These are phyloP conservation scores for Hyalella azteca DNA, from an alignment of 2,888 invertebrate species.

Conservation along the genomic window DNA sequence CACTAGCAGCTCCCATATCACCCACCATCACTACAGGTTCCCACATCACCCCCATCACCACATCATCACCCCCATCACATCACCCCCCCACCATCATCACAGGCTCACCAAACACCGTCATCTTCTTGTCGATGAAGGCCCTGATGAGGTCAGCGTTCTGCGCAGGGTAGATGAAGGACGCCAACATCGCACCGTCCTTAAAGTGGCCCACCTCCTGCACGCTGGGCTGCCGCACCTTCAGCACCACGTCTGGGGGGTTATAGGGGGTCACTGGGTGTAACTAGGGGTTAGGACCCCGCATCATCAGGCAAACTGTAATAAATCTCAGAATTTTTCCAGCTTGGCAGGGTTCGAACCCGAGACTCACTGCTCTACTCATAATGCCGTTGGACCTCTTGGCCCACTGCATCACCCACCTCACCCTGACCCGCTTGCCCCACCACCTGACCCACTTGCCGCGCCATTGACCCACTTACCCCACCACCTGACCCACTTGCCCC, in stretches of 20 bases:
- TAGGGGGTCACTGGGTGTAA: not conserved
- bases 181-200: slow-evolving; percentile 73
- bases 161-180: slow-evolving; percentile 84
- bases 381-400: too few species aligned
- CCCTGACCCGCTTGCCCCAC: too few species aligned
- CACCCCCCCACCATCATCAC: not conserved
- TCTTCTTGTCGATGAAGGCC: slow-evolving; percentile 71
- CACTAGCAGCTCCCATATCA: too few species aligned
- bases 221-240: slow-evolving; percentile 78
- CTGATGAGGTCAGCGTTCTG: slow-evolving; percentile 79
- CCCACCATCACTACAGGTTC: not conserved
- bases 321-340: too few species aligned
- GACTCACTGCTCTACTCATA: too few species aligned
- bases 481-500: too few species aligned
- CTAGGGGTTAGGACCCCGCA: too few species aligned
- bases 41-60: not conserved
- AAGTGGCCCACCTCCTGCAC: slow-evolving; percentile 73
- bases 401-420: too few species aligned
- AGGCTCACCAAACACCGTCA: slow-evolving; percentile 80
- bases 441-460: too few species aligned
- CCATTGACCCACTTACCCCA: too few species aligned
- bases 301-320: too few species aligned
- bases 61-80: not conserved
- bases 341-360: too few species aligned
- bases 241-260: slow-evolving; percentile 72